phyloP scores from a whole-genome alignment of 2,113 vertebrate species.

The Caloenas nicobarica region DNA sequence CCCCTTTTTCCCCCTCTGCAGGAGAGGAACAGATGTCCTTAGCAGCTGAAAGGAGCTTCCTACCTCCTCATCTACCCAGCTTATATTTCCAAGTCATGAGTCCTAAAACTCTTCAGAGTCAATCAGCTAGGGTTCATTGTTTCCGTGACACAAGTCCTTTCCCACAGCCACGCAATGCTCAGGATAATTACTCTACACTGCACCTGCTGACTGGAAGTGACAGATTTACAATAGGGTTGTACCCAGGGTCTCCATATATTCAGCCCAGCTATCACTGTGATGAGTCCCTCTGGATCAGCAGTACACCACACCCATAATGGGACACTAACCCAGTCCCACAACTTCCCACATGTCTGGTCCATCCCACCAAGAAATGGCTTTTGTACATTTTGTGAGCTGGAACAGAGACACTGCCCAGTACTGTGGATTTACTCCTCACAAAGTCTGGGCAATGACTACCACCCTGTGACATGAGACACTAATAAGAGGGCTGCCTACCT shows the following conservation, averaged over 20 bases:
- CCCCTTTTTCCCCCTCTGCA: background rate
- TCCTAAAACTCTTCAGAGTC: background rate
- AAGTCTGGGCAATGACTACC: background rate
- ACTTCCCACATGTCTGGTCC: accelerated
- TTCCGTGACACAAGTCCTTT: background rate
- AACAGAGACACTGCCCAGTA: background rate
- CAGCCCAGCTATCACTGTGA: background rate
- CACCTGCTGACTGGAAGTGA: background rate
- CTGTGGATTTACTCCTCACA: background rate
- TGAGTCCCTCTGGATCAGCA: background rate
- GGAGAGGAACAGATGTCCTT: conserved; percentile 11
- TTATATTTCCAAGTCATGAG: background rate
- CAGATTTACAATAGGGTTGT: background rate
- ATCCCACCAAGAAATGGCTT: background rate
- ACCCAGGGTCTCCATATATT: background rate
- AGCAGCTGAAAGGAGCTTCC: background rate
- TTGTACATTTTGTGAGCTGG: background rate
- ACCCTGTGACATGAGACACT: background rate
- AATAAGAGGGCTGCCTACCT: background rate
- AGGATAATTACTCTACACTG: background rate
- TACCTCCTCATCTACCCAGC: background rate
- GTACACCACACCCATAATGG: background rate
- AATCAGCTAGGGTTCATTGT: background rate
- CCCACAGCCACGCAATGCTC: background rate
- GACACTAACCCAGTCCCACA: background rate